Percentiles rank a stretch among this genome's conserved stretches.
Evolutionary conservation across 1,140 invertebrate genomes (phyloP).

Genomic region (Lethocerus indicus): DNA sequence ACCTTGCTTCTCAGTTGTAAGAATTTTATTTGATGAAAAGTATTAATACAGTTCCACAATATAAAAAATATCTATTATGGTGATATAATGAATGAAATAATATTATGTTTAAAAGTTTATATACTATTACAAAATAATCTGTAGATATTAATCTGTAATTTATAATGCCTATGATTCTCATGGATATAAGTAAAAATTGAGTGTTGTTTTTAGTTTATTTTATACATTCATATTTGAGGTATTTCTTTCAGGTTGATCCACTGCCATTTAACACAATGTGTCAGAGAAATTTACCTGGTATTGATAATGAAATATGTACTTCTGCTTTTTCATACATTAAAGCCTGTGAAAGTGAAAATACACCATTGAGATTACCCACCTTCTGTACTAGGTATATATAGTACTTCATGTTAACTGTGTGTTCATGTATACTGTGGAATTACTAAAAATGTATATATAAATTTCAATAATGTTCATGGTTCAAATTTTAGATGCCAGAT

Average conservation of each 20-base stretch:
- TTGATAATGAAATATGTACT: slow-evolving; percentile 44
- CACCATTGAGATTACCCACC: slow-evolving; percentile 58
- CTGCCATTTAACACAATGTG: slow-evolving; percentile 44
- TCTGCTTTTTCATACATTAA: slow-evolving; percentile 60
- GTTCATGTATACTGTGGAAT: neutral
- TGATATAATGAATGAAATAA: neutral
- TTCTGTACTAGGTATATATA: slow-evolving; percentile 54
- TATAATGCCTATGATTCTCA: neutral
- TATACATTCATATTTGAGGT: neutral
- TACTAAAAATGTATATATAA: neutral
- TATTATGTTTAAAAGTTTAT: neutral
- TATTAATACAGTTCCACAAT: neutral
- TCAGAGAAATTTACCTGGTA: slow-evolving; percentile 20
- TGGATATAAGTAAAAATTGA: neutral
- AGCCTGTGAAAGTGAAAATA: slow-evolving; percentile 50
- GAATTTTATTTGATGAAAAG: slow-evolving; percentile 4
- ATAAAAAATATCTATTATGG: neutral
- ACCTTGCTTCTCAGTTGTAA: slow-evolving; percentile 44
- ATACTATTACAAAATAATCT: neutral
- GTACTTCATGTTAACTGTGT: neutral
- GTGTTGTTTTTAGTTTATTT: neutral
- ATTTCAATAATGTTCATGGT: neutral
- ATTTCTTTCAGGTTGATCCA: slow-evolving; percentile 31
- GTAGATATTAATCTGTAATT: neutral
- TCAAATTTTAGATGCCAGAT: slow-evolving; percentile 35